These are phyloP conservation scores for Listronotus bonariensis DNA, from an alignment of 1,140 invertebrate genomes.

Conservation along the genomic window DNA sequence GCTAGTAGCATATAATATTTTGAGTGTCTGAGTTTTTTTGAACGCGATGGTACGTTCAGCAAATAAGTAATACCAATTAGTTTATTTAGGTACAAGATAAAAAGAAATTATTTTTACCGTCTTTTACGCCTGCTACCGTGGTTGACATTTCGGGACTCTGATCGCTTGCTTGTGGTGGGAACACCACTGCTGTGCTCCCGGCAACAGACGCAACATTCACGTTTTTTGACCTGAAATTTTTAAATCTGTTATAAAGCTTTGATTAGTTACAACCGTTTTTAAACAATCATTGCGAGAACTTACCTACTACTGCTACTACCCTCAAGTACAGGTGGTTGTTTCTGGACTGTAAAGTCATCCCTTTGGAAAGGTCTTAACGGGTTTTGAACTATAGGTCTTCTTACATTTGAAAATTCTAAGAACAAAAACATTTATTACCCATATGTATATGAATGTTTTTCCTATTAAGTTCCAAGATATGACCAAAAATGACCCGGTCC, in stretches of 20 bases:
- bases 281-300: background rate
- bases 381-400: background rate
- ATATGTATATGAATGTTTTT: too few relatives aligned
- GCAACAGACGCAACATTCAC: conserved; percentile 62
- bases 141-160: conserved; percentile 37
- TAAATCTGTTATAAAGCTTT: background rate
- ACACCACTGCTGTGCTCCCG: conserved; percentile 54
- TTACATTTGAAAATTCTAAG: too few relatives aligned
- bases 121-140: conserved; percentile 51
- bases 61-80: too few relatives aligned
- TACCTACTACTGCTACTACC: too few relatives aligned
- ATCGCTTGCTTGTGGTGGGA: conserved; percentile 32
- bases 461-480: too few relatives aligned
- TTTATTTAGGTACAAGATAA: too few relatives aligned
- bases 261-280: background rate
- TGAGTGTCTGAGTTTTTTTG: too few relatives aligned
- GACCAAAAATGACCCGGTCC: too few relatives aligned
- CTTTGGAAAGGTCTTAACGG: conserved; percentile 4
- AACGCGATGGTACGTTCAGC: too few relatives aligned
- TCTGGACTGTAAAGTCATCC: background rate
- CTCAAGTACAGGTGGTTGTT: background rate
- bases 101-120: conserved; percentile 35
- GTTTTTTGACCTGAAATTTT: conserved; percentile 59
- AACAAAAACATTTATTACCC: too few relatives aligned
- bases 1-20: too few relatives aligned